Evolutionary conservation across 2,113 vertebrate species (phyloP).

Genomic region (Glaucomys volans): DNA sequence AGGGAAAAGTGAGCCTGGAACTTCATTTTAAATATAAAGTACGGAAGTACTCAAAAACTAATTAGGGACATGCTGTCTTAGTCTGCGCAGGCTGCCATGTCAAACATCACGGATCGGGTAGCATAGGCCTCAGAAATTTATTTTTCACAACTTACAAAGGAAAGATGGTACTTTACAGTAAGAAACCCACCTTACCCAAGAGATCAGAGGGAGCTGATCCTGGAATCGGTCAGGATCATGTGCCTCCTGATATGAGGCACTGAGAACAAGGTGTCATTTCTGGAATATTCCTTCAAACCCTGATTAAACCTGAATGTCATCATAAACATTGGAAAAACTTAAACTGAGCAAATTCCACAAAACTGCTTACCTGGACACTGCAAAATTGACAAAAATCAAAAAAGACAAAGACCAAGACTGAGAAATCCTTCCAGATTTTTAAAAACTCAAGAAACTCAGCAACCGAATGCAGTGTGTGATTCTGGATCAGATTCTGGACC

Average conservation of each 20-base stretch:
- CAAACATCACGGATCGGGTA: not conserved
- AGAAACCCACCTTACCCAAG: not conserved
- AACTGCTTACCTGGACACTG: not conserved
- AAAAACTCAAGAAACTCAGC: not conserved
- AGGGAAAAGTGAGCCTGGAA: not conserved
- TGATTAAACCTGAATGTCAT: not conserved
- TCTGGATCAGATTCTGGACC: not conserved
- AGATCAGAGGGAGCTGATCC: not conserved
- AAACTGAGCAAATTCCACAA: not conserved
- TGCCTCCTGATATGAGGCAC: not conserved
- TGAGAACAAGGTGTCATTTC: not conserved
- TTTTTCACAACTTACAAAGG: not conserved
- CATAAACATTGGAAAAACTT: not conserved
- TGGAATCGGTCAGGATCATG: too few relatives aligned
- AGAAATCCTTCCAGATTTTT: not conserved
- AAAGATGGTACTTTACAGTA: not conserved
- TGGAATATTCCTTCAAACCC: not conserved
- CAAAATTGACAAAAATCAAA: not conserved
- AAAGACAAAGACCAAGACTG: not conserved
- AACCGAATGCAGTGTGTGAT: not conserved
- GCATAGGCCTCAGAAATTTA: not conserved
- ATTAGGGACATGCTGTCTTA: rapidly evolving
- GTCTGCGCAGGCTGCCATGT: not conserved
- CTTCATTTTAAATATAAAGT: not conserved
- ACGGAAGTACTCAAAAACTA: not conserved